Evolutionary conservation across 2,888 invertebrate genomes (phyloP), one percentile per base, ranked within the genome.

Genomic region (Rugalucina vietnamica): DNA sequence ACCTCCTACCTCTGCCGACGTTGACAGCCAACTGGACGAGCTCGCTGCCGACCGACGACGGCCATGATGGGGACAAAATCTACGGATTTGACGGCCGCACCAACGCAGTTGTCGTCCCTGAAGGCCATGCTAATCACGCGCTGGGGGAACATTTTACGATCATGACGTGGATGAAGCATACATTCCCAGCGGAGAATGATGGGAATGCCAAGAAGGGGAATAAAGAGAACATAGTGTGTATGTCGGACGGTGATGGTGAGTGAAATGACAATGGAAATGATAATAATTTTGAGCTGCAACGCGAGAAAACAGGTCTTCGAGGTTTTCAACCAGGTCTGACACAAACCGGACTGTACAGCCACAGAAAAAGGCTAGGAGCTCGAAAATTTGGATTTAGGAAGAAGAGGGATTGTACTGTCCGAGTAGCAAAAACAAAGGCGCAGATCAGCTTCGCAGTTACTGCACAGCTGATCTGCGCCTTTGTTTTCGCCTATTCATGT

Each of bases 191-290:
- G 21, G 79, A 75, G 0, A 84, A 85, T 0, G 86, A 79, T 24
- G 81, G 82, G 5, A 85, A 87, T 39, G 87, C 87, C 39, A 85
- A 97, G 37, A 85, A 88, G 14, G 89, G 87, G 27, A 89, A 97
- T 89, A 99, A 99, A 95, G 99, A 99, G 94, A 99, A 99, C 93
- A 97, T 99, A 91, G 95, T 99, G 70, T 99, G 99, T 95, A 97
- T 98, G 92, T 98, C 99, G 36, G 99, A 99, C 95, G 98, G 99
- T 94, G 98, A 99, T 95, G 98, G 98, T 98, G 93, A 96, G 97
- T 88, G n/a, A n/a, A n/a, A n/a, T n/a, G n/a, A n/a, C n/a, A n/a
- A n/a, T n/a, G n/a, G n/a, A n/a, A n/a, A n/a, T n/a, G n/a, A n/a
- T n/a, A n/a, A n/a, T n/a, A n/a, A n/a, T n/a, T n/a, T n/a, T n/a